Evolutionary conservation across 2,797 vertebrate species (phyloP), one percentile per base, ranked within the genome.

Genomic region (Spinus pinus): DNA sequence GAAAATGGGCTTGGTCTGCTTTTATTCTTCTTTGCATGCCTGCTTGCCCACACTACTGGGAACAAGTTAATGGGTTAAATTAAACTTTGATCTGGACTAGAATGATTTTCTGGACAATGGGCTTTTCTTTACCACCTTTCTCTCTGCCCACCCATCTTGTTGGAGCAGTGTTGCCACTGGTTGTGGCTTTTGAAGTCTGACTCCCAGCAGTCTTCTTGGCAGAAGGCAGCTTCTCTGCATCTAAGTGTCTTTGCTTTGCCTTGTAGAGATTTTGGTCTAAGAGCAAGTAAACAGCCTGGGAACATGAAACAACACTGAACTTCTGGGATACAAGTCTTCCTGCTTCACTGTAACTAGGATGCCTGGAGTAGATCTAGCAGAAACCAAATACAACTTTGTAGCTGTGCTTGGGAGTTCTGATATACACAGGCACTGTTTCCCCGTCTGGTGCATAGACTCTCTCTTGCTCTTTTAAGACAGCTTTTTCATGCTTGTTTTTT

Each of bases 401-500:
- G 92, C 61, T 49, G 39, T 81, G 70, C 57, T 89, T 71, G 13
- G 53, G 90, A 83, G 23, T 44, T 70, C 69, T 46, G 41, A 51
- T 74, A 15, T 18, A 35, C 46, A 49, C 44, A 72, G 69, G 19
- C 79, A 21, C 70, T 8, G 1, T 53, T 94, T 88, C 46, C 42
- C 65, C 0, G 3, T 84, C 88, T 92, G 86, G n/a, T 89, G 58
- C 81, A 66, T 60, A 89, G 79, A 71, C 14, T 81, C 14, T 39
- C 11, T 87, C 77, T 90, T 90, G 89, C 88, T 94, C 93, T 95
- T 91, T 86, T 73, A 83, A 95, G 54, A 75, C 66, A 94, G 75
- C 65, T 90, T 80, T 60, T 86, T 96, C 69, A 78, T 78, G 30
- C 7, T 51, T 58, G 47, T 67, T 62, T 71, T 94, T 93, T 92